Base-by-base conservation (phyloP, 2,888 invertebrate species). In the Ernsta delagoae region DNA sequence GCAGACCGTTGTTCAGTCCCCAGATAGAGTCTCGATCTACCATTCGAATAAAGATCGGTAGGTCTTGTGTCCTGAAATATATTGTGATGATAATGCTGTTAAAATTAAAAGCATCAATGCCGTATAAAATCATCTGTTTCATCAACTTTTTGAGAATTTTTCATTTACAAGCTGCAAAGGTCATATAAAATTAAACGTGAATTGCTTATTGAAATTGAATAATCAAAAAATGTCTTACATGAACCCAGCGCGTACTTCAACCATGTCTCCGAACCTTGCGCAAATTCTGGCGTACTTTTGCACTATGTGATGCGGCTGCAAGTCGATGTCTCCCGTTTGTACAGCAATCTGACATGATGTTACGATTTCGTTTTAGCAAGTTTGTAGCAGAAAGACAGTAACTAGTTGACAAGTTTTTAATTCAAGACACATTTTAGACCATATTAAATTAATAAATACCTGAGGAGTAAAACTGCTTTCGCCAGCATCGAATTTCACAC, bases 401-500 rank as follows among this genome's bases (percentile, higher is more conserved):
- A 41, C 41, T 41, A 41, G 8, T 5, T 41, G 6, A 7, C 8
- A 3, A 41, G 41, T 41, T 41, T 8, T 41, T 8, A 8, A 8
- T 3, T 2, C 24, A 53, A 53, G 16, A 53, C 9, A 53, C 24
- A 12, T 12, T 48, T 12, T 3, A n/a, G 12, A 12, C 9, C 8
- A 53, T n/a, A 50, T 50, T 4, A 53, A 53, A 48, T 3, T 3
- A 53, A 53, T 53, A 24, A 8, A 12, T 70, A 95, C 93, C 84
- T 95, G 93, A 1, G 96, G 96, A 0, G 95, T 83, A 90, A 95
- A 96, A 68, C 95, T 94, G 31, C 93, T 90, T 84, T 97, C 97
- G 9, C 97, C 98, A 36, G 97, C 97, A 78, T 97, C 97, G 79
- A 97, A 97, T 86, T 97, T 97, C 76, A 97, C 96, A 73, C 96